Conservation (phyloP, 2,113 vertebrate genomes). For the Phrynosoma platyrhinos region DNA sequence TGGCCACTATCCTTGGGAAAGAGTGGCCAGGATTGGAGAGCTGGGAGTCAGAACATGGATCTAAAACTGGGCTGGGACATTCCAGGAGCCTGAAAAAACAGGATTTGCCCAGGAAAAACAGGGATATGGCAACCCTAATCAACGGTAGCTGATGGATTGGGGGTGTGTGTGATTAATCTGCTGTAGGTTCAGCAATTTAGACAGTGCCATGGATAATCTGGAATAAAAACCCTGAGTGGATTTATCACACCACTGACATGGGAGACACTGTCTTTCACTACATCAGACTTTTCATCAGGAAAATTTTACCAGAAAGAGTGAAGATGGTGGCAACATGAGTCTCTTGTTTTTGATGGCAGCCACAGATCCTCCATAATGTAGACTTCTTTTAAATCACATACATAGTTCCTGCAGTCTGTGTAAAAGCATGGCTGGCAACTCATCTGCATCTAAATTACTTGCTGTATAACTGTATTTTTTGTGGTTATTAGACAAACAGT, state of each 20-base stretch:
- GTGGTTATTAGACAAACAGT: conserved; percentile 44
- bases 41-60: no score
- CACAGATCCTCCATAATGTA: neutral
- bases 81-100: no score
- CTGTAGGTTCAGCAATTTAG: no score
- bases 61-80: no score
- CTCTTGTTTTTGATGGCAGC: neutral
- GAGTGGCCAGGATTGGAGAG: no score
- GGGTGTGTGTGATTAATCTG: no score
- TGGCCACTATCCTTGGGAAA: no score
- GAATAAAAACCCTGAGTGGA: no score
- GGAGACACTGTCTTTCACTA: neutral
- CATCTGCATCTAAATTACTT: conserved; percentile 61
- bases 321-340: neutral
- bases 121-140: no score
- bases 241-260: no score
- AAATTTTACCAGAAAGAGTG: neutral
- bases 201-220: neutral
- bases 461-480: conserved; percentile 39
- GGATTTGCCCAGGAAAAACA: no score
- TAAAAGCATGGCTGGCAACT: conserved; percentile 46
- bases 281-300: neutral
- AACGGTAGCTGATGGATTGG: no score
- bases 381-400: neutral
- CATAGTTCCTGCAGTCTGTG: conserved; percentile 2